Evolutionary conservation across 2,888 invertebrate genomes (phyloP), one percentile per base, ranked within the genome.

Genomic region (Dicranocentrus wangi): DNA sequence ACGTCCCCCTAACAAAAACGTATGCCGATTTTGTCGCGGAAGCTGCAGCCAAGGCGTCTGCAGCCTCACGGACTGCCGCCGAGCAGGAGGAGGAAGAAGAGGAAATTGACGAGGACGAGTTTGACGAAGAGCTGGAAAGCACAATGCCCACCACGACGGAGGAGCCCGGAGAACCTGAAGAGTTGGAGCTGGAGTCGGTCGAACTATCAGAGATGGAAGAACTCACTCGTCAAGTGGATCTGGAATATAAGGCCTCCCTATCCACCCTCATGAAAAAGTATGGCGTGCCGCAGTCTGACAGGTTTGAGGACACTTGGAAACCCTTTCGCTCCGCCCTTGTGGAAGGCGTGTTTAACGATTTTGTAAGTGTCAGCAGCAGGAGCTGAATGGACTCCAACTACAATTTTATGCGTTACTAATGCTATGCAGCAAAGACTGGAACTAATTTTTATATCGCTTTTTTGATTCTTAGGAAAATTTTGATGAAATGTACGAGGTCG

Each of bases 291-390:
- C 23, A 28, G 0, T 47, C 19, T 10, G 32, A 21, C 1, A 23
- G 17, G 0, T 77, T 77, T 69, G 77, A 77, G 19, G 69, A 69
- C 10, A 21, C 55, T 1, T 77, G 77, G 77, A 69, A 69, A 43
- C 68, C 77, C 21, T 77, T 60, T 39, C 32, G 32, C 0, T 15
- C 32, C 32, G 61, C 43, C 8, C 19, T 77, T 17, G 61, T 77
- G 21, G 69, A 77, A 0, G 51, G 61, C n/a, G 27, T 77, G n/a
- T 47, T 17, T n/a, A 21, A 1, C 15, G 77, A 60, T 17, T 28
- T 28, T 60, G 77, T 77, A 69, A 21, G 60, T n/a, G 53, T 1
- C 32, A 32, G 10, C 10, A 32, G 10, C 32, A 27, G 60, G 25
- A n/a, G n/a, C n/a, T n/a, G n/a, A n/a, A n/a, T n/a, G n/a, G n/a